Evolutionary conservation across 2,797 vertebrate genomes (phyloP).

Genomic region (Dipus sagitta): DNA sequence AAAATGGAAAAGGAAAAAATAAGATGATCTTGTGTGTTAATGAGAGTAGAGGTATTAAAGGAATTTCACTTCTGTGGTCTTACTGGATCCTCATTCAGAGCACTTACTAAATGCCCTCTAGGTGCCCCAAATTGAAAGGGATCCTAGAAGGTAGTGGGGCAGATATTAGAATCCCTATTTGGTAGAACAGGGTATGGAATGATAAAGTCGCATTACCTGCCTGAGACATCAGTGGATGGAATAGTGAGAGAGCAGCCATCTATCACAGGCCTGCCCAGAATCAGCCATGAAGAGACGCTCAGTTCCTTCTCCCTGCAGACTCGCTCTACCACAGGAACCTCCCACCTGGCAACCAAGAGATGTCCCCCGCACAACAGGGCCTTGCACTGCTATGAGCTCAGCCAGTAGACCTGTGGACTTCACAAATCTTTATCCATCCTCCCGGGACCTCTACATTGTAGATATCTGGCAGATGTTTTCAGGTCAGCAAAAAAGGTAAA

Average conservation of each 20-base stretch:
- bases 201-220: not conserved
- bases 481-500: not conserved
- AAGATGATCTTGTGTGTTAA: not conserved
- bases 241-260: not conserved
- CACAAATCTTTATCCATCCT: not conserved
- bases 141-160: not conserved
- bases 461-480: not conserved
- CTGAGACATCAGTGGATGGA: not conserved
- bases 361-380: not conserved
- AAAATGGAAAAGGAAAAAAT: not conserved
- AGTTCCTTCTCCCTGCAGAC: not conserved
- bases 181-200: not conserved
- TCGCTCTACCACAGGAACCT: not conserved
- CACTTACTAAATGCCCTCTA: not conserved
- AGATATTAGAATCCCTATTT: not conserved
- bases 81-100: not conserved
- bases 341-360: not conserved
- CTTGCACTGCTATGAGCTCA: not conserved
- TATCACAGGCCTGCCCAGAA: accelerated
- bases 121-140: not conserved
- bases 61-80: not conserved
- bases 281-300: not conserved
- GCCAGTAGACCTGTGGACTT: not conserved
- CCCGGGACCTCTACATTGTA: not conserved
- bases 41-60: not conserved